These are phyloP conservation scores for Euwallacea fornicatus DNA, from an alignment of 1,140 invertebrate species.

Conservation along the genomic window DNA sequence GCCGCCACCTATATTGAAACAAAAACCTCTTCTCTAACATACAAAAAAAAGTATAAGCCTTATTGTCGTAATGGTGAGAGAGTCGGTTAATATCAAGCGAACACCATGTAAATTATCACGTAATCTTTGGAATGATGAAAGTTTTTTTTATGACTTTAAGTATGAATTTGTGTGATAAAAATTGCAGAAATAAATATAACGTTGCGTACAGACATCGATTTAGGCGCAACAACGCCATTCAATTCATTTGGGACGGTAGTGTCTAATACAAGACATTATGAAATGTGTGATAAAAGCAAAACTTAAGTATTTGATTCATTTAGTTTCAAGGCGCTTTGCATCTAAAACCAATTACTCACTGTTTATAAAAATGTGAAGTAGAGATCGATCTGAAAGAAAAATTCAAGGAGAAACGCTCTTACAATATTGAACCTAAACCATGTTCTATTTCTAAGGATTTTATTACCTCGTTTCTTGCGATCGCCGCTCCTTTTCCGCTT, in stretches of 20 bases:
- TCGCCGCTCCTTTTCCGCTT: slow-evolving; percentile 56
- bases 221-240: too few relatives aligned
- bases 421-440: neutral
- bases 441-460: neutral
- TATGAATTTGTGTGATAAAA: too few relatives aligned
- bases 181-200: too few relatives aligned
- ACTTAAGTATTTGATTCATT: neutral
- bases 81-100: too few relatives aligned
- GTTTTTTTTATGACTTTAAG: too few relatives aligned
- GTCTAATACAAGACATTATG: too few relatives aligned
- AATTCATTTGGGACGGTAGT: too few relatives aligned
- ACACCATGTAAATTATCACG: too few relatives aligned
- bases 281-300: neutral
- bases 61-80: too few relatives aligned
- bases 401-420: slow-evolving; percentile 15
- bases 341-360: neutral
- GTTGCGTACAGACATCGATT: too few relatives aligned
- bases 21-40: neutral
- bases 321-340: neutral
- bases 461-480: slow-evolving; percentile 39
- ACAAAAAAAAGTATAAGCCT: too few relatives aligned
- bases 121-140: too few relatives aligned
- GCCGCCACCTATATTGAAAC: slow-evolving; percentile 18
- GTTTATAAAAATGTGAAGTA: slow-evolving; percentile 16
- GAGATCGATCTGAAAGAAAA: slow-evolving; percentile 53